Evolutionary conservation across 1,140 invertebrate genomes (phyloP).

Genomic region (Drosophila repleta): DNA sequence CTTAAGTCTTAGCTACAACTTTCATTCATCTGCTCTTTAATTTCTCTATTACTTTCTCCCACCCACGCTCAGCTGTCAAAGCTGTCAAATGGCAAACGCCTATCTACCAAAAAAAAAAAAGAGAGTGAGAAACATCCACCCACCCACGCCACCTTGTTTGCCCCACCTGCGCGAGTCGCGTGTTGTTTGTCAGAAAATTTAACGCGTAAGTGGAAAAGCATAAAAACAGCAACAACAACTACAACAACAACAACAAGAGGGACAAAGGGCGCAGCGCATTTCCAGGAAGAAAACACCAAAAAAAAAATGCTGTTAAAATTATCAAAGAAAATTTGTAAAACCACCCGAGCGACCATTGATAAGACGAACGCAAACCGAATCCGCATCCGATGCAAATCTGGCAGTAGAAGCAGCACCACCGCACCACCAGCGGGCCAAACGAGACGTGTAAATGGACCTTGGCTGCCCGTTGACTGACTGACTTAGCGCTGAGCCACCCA

Average conservation of each 20-base stretch:
- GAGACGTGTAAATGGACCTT: slow-evolving; percentile 78
- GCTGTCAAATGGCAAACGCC: slow-evolving; percentile 60
- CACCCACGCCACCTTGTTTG: neutral
- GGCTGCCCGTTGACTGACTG: slow-evolving; percentile 49
- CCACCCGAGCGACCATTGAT: slow-evolving; percentile 61
- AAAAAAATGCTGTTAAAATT: slow-evolving; percentile 60
- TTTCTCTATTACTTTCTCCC: neutral
- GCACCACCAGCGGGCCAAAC: slow-evolving; percentile 23
- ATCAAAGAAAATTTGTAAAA: slow-evolving; percentile 71
- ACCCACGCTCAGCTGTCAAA: slow-evolving; percentile 31
- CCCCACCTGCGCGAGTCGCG: slow-evolving; percentile 22
- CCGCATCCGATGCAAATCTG: slow-evolving; percentile 5
- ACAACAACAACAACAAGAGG: slow-evolving; percentile 18
- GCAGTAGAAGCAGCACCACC: neutral
- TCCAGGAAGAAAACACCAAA: slow-evolving; percentile 35
- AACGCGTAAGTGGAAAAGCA: slow-evolving; percentile 67
- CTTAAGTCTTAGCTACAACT: too few relatives aligned
- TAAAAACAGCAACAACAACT: slow-evolving; percentile 52
- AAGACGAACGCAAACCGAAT: slow-evolving; percentile 33
- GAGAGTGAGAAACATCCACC: neutral
- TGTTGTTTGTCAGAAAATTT: slow-evolving; percentile 71
- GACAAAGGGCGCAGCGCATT: slow-evolving; percentile 22
- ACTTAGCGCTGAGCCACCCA: slow-evolving; percentile 20
- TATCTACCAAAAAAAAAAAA: neutral
- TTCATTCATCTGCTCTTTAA: neutral